A percentile compares a stretch with the other conserved stretches of the same genome.
Conservation (phyloP, 2,113 vertebrate genomes). For the human (Homo sapiens) region GRCh38 chr7:150295001-150295500, state of each 20-base stretch:
- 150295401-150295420: background rate
- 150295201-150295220: background rate
- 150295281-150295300: slow-evolving; percentile 95
- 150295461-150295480: background rate
- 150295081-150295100: background rate
- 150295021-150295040: background rate
- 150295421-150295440: background rate
- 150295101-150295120: no score
- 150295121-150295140: background rate
- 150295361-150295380: background rate
- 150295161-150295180: background rate
- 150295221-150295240: background rate
- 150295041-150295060: background rate
- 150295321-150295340: slow-evolving; percentile 92
- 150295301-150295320: slow-evolving; percentile 95
- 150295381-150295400: background rate
- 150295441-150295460: background rate
- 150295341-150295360: slow-evolving; percentile 87
- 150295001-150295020: background rate
- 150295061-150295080: background rate
- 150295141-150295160: background rate
- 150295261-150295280: slow-evolving; percentile 92
- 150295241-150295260: slow-evolving; percentile 90
- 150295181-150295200: background rate
- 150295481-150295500: background rate